phyloP scores from a whole-genome alignment of 2,888 invertebrate species.

The Heliconius erato region DNA sequence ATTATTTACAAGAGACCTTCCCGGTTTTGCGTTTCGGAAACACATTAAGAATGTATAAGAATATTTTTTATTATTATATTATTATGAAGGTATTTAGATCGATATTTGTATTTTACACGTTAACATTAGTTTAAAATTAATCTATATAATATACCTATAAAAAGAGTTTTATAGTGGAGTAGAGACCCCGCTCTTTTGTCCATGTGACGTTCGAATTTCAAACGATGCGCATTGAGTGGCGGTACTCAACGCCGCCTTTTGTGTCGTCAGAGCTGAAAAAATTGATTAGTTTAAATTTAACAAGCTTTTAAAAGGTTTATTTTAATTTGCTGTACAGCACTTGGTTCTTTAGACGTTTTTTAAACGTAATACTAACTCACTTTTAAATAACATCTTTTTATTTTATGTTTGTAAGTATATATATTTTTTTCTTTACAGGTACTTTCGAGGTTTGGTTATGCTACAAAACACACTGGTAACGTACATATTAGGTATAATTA shows the following conservation, averaged over 20 bases:
- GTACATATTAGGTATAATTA: not conserved
- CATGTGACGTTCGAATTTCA: too few relatives aligned
- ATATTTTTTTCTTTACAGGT: not conserved
- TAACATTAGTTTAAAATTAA: too few relatives aligned
- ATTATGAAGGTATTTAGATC: not conserved
- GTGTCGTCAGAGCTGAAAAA: too few relatives aligned
- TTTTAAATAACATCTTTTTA: not conserved
- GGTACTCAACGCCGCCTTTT: not conserved
- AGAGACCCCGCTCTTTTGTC: too few relatives aligned
- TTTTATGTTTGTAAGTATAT: not conserved
- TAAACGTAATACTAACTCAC: too few relatives aligned
- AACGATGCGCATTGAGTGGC: not conserved
- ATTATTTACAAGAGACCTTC: constrained; percentile 5
- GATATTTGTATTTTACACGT: not conserved
- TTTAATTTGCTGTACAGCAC: too few relatives aligned
- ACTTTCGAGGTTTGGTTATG: not conserved
- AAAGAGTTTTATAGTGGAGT: too few relatives aligned
- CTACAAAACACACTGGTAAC: not conserved
- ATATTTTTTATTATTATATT: not conserved
- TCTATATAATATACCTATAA: too few relatives aligned
- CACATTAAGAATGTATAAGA: not conserved
- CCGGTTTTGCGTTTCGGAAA: constrained; percentile 15
- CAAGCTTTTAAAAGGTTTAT: too few relatives aligned
- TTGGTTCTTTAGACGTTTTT: too few relatives aligned
- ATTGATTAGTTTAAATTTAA: too few relatives aligned